Evolutionary conservation across 23 tunicate species (phyloP), one percentile per base, ranked within the genome.

Genomic region (Styela plicata): DNA sequence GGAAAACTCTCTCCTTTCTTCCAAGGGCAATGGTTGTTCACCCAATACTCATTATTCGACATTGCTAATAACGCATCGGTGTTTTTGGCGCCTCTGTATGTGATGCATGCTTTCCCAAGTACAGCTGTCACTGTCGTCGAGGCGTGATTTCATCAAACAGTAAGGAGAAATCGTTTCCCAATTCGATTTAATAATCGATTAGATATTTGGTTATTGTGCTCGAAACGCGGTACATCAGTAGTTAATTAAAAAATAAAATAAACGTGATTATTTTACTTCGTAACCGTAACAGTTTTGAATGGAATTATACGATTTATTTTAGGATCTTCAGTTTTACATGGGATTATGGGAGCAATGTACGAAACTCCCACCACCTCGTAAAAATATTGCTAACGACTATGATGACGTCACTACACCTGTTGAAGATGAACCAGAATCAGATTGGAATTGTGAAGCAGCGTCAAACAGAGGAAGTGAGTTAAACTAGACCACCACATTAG

Each of bases 261-360:
- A n/a, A n/a, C n/a, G n/a, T n/a, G n/a, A n/a, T n/a, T n/a, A n/a
- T n/a, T n/a, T n/a, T n/a, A n/a, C n/a, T n/a, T n/a, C n/a, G n/a
- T n/a, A n/a, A n/a, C n/a, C n/a, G n/a, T n/a, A n/a, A n/a, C n/a
- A n/a, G n/a, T n/a, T n/a, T n/a, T n/a, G n/a, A n/a, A n/a, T n/a
- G n/a, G n/a, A n/a, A n/a, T n/a, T n/a, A n/a, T n/a, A n/a, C n/a
- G n/a, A n/a, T n/a, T n/a, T 67, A 0, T 29, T 16, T 20, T 27
- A 89, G 36, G 73, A 67, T 23, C 78, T 64, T 34, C 91, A 87
- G 73, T 92, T 76, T 74, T 87, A 92, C 74, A 92, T 92, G 97
- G 79, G 91, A 63, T 73, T 92, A 63, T 93, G 93, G 93, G 85
- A 79, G 62, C 83, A 89, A 71, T 89, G 94, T 68, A 62, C 74